A percentile compares a stretch with the other conserved stretches of the same genome.
Evolutionary conservation across 2,888 invertebrate species (phyloP).

Genomic region (Drosophila barbarae): DNA sequence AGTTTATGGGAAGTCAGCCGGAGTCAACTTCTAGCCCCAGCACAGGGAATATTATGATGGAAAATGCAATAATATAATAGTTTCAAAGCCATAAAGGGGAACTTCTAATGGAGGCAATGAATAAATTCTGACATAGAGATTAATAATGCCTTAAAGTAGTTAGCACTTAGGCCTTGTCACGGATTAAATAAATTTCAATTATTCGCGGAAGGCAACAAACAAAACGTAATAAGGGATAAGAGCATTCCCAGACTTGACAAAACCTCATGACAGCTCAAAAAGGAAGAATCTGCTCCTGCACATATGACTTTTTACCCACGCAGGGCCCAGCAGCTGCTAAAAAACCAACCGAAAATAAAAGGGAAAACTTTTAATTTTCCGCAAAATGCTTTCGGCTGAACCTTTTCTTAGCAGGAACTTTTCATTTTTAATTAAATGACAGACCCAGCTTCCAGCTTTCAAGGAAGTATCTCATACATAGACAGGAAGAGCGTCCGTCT

Average conservation of each 20-base stretch:
- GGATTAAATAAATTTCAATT: slow-evolving; percentile 14
- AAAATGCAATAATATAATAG: slow-evolving; percentile 26
- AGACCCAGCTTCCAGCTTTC: slow-evolving; percentile 39
- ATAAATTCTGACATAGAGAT: slow-evolving; percentile 2
- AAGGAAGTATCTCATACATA: neutral
- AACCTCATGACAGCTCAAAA: slow-evolving; percentile 32
- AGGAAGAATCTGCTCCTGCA: slow-evolving; percentile 42
- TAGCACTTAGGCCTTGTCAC: neutral
- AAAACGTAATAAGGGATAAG: slow-evolving; percentile 5
- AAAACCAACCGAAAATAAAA: slow-evolving; percentile 43
- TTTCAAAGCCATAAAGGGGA: slow-evolving; percentile 8
- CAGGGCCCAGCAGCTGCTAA: slow-evolving; percentile 10
- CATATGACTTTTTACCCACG: slow-evolving; percentile 54
- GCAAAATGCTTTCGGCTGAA: slow-evolving; percentile 56
- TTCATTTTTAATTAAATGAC: slow-evolving; percentile 71
- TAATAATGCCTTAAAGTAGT: neutral
- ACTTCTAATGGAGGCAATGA: slow-evolving; percentile 7
- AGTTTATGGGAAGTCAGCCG: slow-evolving; percentile 13
- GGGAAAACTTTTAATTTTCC: slow-evolving; percentile 70
- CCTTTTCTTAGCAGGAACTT: slow-evolving; percentile 68
- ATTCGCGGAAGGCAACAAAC: neutral
- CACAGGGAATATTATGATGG: slow-evolving; percentile 23
- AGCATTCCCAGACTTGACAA: slow-evolving; percentile 12
- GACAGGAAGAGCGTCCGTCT: slow-evolving; percentile 38
- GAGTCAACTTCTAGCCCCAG: slow-evolving; percentile 3